Evolutionary conservation across 2,113 vertebrate genomes (phyloP).

Genomic region (Microtus richardsoni): DNA sequence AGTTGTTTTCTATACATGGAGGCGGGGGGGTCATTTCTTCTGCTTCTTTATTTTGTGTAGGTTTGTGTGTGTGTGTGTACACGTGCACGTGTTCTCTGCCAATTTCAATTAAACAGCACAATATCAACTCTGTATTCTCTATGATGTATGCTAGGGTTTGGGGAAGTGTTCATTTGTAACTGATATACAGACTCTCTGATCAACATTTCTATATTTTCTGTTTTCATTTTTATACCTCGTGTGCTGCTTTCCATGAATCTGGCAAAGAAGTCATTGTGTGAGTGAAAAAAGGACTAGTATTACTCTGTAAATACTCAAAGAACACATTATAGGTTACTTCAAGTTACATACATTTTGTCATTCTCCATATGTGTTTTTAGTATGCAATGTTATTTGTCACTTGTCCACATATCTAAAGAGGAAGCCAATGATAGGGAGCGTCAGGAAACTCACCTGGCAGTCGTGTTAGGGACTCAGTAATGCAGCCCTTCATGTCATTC

Average conservation of each 20-base stretch:
- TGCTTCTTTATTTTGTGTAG: not conserved
- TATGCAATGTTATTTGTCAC: not conserved
- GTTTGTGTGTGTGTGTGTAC: not conserved
- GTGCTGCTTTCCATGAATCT: not conserved
- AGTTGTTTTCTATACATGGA: not conserved
- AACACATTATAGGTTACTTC: not conserved
- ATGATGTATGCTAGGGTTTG: not conserved
- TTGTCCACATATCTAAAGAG: not conserved
- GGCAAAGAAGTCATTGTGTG: not conserved
- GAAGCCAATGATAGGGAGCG: not conserved
- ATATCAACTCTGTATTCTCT: not conserved
- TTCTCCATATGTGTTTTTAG: not conserved
- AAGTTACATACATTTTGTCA: not conserved
- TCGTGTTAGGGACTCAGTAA: not conserved
- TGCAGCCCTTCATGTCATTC: not conserved
- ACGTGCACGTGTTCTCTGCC: not conserved
- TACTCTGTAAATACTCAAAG: not conserved
- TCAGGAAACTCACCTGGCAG: slow-evolving; percentile 13
- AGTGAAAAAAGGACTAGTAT: not conserved
- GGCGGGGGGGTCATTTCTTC: not conserved
- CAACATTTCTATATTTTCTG: not conserved
- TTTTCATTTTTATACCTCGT: not conserved
- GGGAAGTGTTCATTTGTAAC: not conserved
- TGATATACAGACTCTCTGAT: not conserved
- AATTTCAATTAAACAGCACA: not conserved